Percentiles rank a stretch among this genome's conserved stretches.
phyloP scores from a whole-genome alignment of 2,797 vertebrate species.

The Choloepus didactylus region DNA sequence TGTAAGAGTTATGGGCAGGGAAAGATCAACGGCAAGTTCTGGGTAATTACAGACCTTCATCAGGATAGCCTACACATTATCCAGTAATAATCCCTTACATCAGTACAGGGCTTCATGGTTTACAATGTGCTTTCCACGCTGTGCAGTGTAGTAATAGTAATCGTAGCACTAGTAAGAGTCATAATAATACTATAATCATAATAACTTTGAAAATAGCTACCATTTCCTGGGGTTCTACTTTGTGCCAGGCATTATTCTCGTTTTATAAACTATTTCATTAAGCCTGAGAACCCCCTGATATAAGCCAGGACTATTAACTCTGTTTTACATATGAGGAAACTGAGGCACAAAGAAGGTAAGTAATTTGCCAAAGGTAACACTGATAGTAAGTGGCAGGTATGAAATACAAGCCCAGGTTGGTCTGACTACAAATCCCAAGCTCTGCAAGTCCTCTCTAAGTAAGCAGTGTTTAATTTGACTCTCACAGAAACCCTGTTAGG shows the following conservation, averaged over 20 bases:
- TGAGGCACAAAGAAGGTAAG: not conserved
- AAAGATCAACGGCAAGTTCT: not conserved
- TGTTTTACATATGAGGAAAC: not conserved
- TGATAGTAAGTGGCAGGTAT: not conserved
- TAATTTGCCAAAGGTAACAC: fast-evolving
- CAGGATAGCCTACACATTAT: too few relatives aligned
- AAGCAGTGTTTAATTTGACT: fast-evolving
- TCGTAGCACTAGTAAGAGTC: not conserved
- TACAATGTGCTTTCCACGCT: not conserved
- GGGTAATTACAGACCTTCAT: not conserved
- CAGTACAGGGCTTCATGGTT: not conserved
- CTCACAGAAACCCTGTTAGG: fast-evolving
- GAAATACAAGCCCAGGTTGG: not conserved
- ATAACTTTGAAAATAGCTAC: not conserved
- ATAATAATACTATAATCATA: not conserved
- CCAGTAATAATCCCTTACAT: not conserved
- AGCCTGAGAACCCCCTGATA: fast-evolving
- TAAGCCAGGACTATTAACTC: too few relatives aligned
- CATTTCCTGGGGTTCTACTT: not conserved
- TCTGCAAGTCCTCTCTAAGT: fast-evolving
- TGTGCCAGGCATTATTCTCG: not conserved
- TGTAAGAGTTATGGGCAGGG: not conserved
- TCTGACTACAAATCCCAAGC: not conserved
- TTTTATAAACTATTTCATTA: fast-evolving
- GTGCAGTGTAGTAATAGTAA: not conserved